Evolutionary conservation across 2,888 invertebrate species (phyloP).

Genomic region (Dynastes grantii): DNA sequence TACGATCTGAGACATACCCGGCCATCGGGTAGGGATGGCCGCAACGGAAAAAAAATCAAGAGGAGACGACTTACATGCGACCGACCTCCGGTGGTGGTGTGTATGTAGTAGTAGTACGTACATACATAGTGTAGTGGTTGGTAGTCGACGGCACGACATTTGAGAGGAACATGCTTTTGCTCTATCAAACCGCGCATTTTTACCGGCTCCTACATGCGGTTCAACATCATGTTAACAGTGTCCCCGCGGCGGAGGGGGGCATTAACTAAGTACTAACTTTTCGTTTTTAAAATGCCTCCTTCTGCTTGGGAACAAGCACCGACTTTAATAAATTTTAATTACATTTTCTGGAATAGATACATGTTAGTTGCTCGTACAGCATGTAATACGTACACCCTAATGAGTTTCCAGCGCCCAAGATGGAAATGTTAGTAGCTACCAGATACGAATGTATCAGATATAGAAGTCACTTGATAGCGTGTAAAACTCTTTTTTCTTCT

Average conservation of each 20-base stretch:
- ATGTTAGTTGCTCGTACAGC: too few species aligned
- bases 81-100: slow-evolving; percentile 14
- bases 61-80: slow-evolving; percentile 22
- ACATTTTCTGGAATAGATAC: slow-evolving; percentile 26
- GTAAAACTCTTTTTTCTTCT: too few species aligned
- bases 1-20: slow-evolving; percentile 19
- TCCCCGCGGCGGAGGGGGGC: not conserved
- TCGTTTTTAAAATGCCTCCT: slow-evolving; percentile 6
- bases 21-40: slow-evolving; percentile 6
- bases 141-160: too few species aligned
- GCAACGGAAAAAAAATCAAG: not conserved
- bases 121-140: too few species aligned
- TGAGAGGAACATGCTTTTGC: slow-evolving; percentile 22
- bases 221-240: slow-evolving; percentile 33
- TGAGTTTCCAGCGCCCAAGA: slow-evolving; percentile 9
- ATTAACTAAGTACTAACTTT: not conserved
- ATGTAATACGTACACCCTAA: slow-evolving; percentile 11
- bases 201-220: slow-evolving; percentile 19
- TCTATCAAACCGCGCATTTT: slow-evolving; percentile 31
- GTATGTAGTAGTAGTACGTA: too few species aligned
- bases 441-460: slow-evolving; percentile 3
- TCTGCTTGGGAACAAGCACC: slow-evolving; percentile 22
- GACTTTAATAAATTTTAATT: slow-evolving; percentile 30
- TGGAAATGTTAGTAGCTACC: slow-evolving; percentile 20
- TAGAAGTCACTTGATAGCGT: too few species aligned